Evolutionary conservation across 2,888 invertebrate genomes (phyloP), one percentile per base, ranked within the genome.

Genomic region (Volucella inanis): DNA sequence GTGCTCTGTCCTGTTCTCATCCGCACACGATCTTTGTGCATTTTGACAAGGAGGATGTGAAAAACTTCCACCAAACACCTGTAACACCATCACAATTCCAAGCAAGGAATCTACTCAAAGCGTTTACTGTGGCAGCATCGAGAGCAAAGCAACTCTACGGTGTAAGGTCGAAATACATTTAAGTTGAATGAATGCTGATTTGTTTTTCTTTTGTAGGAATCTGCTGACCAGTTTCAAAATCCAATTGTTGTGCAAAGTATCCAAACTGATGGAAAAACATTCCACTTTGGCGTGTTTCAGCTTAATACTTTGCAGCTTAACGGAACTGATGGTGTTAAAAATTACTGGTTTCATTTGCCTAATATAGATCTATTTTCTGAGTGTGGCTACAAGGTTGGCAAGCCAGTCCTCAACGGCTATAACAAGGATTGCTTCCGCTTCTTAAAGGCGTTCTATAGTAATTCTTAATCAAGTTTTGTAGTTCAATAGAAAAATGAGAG

Each of bases 161-260:
- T 12, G 79, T 83, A 22, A 65, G 61, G 54, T 31, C 2, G 3
- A n/a, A 10, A 31, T 1, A 6, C 8, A 14, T 31, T 18, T 11
- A 8, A 3, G 1, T 9, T n/a, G 18, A 4, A 18, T 15, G 10
- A 38, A 3, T 9, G 10, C 22, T 11, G 3, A 10, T 12, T 39
- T n/a, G 14, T 14, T 38, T 47, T 11, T 50, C 2, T 18, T 41
- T 50, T 71, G 9, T 11, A 85, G 84, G 79, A 79, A 11, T 71
- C 79, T 10, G 14, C 22, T 1, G 65, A 70, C 0, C 65, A 94
- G 77, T 92, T 97, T 47, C 95, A 96, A 1, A 94, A 95, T 89
- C 98, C 98, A 6, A 93, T 98, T 67, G 95, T 95, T 52, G 92
- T 98, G 2, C 98, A 98, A 90, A 95, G 96, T 89, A 93, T 98